Percentiles rank a stretch among this genome's conserved stretches.
Evolutionary conservation across 2,113 vertebrate species (phyloP).

Genomic region (Phaetusa simplex): DNA sequence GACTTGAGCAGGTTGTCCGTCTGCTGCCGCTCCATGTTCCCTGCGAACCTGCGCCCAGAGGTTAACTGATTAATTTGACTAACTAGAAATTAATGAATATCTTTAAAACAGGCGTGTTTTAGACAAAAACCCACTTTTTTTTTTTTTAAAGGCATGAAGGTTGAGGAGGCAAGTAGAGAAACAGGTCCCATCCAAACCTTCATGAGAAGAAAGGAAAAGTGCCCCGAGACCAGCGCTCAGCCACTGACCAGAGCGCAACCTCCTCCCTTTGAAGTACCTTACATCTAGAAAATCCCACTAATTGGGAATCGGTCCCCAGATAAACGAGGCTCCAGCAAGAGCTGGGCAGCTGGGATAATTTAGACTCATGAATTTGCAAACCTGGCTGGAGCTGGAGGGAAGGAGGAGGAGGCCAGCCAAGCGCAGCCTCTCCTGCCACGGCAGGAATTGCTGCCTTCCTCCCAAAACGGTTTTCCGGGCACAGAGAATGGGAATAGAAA

Average conservation of each 20-base stretch:
- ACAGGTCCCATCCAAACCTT: background rate
- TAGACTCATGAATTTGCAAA: background rate
- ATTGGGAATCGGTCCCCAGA: background rate
- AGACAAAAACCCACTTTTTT: background rate
- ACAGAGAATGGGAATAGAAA: background rate
- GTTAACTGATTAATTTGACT: background rate
- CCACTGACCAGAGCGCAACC: background rate
- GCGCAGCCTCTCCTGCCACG: background rate
- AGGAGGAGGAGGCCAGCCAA: background rate
- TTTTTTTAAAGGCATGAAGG: background rate
- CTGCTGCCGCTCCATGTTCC: conserved; percentile 96
- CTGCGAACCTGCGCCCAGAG: conserved; percentile 85
- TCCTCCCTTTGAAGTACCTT: background rate
- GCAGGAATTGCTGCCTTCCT: background rate
- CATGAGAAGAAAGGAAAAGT: background rate
- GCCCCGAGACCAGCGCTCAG: background rate
- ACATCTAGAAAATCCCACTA: background rate
- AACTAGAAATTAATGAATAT: fast-evolving
- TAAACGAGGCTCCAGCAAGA: background rate
- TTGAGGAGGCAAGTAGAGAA: background rate
- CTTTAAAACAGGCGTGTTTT: background rate
- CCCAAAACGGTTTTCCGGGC: background rate
- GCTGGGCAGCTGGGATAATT: background rate
- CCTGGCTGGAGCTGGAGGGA: background rate
- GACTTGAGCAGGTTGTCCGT: conserved; percentile 94